A percentile compares a stretch with the other conserved stretches of the same genome.
These are phyloP conservation scores for Cephalopachus bancanus DNA, from an alignment of 2,797 vertebrate genomes.

Conservation along the genomic window DNA sequence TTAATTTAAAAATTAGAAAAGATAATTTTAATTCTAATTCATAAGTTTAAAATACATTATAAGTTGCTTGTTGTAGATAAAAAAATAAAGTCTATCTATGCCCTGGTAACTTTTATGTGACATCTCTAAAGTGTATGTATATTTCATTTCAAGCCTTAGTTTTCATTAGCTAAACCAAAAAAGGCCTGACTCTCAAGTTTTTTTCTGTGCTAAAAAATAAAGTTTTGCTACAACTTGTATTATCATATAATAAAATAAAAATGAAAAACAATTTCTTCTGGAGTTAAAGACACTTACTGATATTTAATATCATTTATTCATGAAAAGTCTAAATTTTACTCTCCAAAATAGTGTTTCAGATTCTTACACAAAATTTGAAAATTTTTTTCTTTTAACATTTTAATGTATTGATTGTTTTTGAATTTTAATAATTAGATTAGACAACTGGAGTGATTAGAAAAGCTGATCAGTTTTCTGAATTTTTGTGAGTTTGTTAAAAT, in stretches of 20 bases:
- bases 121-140: neutral
- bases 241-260: neutral
- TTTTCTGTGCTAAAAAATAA: neutral
- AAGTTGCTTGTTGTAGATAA: neutral
- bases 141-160: neutral
- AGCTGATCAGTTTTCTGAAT: neutral
- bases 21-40: neutral
- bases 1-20: neutral
- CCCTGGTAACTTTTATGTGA: accelerated
- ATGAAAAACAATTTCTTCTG: neutral
- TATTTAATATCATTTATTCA: neutral
- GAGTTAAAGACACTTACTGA: neutral
- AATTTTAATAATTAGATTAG: neutral
- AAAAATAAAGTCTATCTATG: neutral
- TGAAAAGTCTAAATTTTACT: neutral
- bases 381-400: neutral
- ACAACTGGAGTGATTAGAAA: neutral
- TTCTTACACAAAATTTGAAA: neutral
- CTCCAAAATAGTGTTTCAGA: neutral
- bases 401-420: neutral
- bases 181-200: neutral
- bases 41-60: neutral
- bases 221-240: neutral
- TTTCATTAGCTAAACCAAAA: neutral
- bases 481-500: neutral